Base-by-base conservation (phyloP, 2,113 vertebrate species). In the Falcunculus frontatus region DNA sequence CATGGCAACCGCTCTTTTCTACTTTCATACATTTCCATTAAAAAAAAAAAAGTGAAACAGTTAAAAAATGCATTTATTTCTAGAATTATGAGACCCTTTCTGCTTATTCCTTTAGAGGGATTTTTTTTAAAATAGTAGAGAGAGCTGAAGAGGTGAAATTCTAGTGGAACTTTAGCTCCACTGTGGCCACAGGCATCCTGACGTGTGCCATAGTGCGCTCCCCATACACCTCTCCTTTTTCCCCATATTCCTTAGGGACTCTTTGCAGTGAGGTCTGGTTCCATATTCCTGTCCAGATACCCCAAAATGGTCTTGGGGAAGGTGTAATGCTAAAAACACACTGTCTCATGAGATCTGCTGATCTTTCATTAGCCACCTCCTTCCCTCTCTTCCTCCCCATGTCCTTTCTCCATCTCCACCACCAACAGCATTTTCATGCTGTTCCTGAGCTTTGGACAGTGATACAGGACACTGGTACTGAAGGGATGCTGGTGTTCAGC, bases 1-100 rank as follows among this genome's bases (percentile, higher is more conserved):
- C 79, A 94, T 95, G 93, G 90, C 52, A 95, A 27, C 56, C 75
- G 74, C 60, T 72, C 25, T 84, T 78, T 77, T 84, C 67, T 74
- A 62, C 79, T 88, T 92, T 42, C 63, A 47, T 47, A 35, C 2
- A 23, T 77, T 93, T 73, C 26, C 29, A 65, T 50, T 32, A 0
- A 5, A 9, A 72, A 76, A 47, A 47, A 47, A 39, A 62, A 63
- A 39, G 3, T 22, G 11, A 27, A 42, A 26, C 27, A 17, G 5
- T 30, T 52, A 60, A n/a, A 7, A 90, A 69, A 70, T 47, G 29
- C 13, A 42, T 86, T 80, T 77, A 37, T 26, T 86, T 74, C 50
- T 84, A 59, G 33, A 67, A 41, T 52, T 11, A 19, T 74, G 76
- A 59, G 30, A 62, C 4, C 6, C 20, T 89, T 84, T 94, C n/a